Evolutionary conservation across 2,888 invertebrate genomes (phyloP).

Genomic region (Scaptomyza flava): DNA sequence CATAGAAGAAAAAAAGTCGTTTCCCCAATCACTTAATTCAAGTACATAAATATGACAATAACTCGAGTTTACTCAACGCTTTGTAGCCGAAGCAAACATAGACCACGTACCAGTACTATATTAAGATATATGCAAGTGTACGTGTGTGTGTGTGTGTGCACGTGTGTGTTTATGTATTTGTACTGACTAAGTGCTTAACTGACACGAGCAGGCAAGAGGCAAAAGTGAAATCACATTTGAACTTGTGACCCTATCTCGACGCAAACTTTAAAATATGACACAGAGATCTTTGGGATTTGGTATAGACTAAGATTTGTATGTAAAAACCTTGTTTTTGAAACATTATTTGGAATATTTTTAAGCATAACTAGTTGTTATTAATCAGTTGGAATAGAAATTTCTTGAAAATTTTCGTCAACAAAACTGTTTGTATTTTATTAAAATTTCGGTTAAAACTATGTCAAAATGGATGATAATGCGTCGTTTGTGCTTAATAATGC

Average conservation of each 20-base stretch:
- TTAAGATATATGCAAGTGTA: background rate
- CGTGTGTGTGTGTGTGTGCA: constrained; percentile 5
- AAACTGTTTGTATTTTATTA: background rate
- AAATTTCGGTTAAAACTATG: constrained; percentile 28
- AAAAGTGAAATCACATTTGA: constrained; percentile 56
- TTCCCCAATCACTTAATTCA: constrained; percentile 67
- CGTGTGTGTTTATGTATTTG: constrained; percentile 25
- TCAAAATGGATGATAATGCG: constrained; percentile 23
- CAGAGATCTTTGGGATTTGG: too few relatives aligned
- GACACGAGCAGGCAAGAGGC: constrained; percentile 14
- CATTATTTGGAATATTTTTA: too few relatives aligned
- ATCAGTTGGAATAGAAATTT: background rate
- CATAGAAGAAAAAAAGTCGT: constrained; percentile 51
- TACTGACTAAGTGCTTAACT: constrained; percentile 43
- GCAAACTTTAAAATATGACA: background rate
- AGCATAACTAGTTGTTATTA: too few relatives aligned
- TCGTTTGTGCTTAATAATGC: constrained; percentile 81
- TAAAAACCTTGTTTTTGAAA: too few relatives aligned
- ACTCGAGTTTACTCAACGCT: constrained; percentile 55
- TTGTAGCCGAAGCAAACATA: constrained; percentile 49
- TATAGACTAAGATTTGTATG: too few relatives aligned
- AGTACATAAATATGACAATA: constrained; percentile 59
- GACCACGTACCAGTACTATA: constrained; percentile 1
- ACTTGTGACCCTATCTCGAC: constrained; percentile 34
- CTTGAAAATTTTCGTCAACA: background rate